These are phyloP conservation scores for Pelecanoides urinatrix DNA, from an alignment of 2,113 vertebrate species.

Conservation along the genomic window DNA sequence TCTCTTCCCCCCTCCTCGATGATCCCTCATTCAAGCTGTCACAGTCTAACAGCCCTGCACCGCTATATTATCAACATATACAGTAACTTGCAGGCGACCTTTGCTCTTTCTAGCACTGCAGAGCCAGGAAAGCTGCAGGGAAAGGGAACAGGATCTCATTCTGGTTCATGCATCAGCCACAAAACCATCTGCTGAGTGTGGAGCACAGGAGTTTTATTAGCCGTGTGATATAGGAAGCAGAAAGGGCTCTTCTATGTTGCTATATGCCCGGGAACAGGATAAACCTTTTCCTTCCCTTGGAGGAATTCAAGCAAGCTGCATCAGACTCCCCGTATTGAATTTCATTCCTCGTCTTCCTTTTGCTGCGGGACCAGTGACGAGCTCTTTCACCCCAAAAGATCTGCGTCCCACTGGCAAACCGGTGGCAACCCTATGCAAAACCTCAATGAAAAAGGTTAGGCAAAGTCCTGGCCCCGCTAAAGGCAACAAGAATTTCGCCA, in stretches of 20 bases:
- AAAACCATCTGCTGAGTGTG: conserved; percentile 30
- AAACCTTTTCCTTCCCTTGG: background rate
- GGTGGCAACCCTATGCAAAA: background rate
- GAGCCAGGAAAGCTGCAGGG: background rate
- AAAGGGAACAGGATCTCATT: conserved; percentile 10
- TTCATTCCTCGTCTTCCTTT: background rate
- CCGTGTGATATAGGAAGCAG: conserved; percentile 3
- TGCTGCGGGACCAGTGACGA: background rate
- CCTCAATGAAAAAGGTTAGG: background rate
- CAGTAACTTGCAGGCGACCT: background rate
- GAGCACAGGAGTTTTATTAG: conserved; percentile 39
- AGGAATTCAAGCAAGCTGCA: background rate
- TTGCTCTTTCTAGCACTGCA: conserved; percentile 9
- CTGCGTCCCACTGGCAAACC: background rate
- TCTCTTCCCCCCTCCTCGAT: background rate
- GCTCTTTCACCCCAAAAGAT: background rate
- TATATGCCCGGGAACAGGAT: background rate
- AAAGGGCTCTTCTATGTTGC: conserved; percentile 11
- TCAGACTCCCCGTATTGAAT: background rate
- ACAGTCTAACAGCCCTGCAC: background rate
- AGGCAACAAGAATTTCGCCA: background rate
- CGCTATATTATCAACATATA: background rate
- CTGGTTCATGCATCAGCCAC: conserved; percentile 30
- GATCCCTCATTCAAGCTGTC: background rate
- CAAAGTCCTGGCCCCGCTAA: background rate